A percentile compares a stretch with the other conserved stretches of the same genome.
These are phyloP conservation scores for Nothobranchius kuhntae DNA, from an alignment of 2,113 vertebrate genomes.

Conservation along the genomic window DNA sequence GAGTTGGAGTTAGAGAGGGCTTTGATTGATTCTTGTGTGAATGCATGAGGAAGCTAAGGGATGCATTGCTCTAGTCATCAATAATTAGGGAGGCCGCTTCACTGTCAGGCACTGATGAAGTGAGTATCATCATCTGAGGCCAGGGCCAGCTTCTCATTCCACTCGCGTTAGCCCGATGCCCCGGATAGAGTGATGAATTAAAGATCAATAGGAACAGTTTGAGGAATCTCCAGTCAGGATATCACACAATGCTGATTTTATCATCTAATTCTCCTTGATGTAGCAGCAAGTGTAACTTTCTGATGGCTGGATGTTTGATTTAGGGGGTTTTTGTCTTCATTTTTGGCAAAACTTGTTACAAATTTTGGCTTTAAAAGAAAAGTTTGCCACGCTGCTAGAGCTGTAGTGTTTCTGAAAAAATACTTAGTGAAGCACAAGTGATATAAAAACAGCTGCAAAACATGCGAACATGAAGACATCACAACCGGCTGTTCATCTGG, in stretches of 20 bases:
- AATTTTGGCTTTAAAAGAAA: background rate
- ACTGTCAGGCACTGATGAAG: conserved; percentile 67
- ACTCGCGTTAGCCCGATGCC: conserved; percentile 45
- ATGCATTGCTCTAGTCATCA: conserved; percentile 44
- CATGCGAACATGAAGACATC: conserved; percentile 61
- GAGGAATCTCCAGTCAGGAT: conserved; percentile 35
- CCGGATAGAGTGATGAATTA: conserved; percentile 52
- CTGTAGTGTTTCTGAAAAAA: conserved; percentile 59
- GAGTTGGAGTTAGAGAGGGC: conserved; percentile 8
- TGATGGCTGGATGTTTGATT: background rate
- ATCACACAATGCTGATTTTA: conserved; percentile 19
- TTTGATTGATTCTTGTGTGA: conserved; percentile 50
- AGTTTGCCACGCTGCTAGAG: conserved; percentile 32
- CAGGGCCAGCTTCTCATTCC: conserved; percentile 35
- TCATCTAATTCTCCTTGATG: conserved; percentile 38
- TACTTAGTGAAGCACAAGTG: conserved; percentile 48
- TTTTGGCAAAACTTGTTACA: conserved; percentile 22
- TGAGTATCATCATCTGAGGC: conserved; percentile 52
- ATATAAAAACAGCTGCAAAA: conserved; percentile 40
- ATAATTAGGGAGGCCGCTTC: conserved; percentile 48
- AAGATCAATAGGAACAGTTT: conserved; percentile 58
- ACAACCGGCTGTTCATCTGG: conserved; percentile 67
- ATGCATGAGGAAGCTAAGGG: conserved; percentile 36
- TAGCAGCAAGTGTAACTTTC: conserved; percentile 46
- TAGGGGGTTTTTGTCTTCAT: conserved; percentile 22